A percentile compares a stretch with the other conserved stretches of the same genome.
These are phyloP conservation scores for Coenobita brevimanus DNA, from an alignment of 1,140 invertebrate genomes.

Conservation along the genomic window DNA sequence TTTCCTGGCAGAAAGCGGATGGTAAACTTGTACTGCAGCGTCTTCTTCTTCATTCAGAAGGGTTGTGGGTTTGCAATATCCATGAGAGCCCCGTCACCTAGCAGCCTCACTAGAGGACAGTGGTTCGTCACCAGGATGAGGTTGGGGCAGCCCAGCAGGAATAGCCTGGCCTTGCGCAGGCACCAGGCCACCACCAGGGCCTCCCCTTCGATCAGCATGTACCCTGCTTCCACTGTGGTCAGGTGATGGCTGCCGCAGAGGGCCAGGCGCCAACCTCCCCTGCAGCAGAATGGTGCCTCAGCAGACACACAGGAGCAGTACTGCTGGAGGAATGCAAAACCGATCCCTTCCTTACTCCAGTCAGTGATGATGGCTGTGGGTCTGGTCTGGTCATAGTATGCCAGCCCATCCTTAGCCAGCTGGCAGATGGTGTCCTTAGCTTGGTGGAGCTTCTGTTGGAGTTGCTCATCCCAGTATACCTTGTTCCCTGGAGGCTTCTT, in stretches of 20 bases:
- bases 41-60: background rate
- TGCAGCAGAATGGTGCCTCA: background rate
- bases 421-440: background rate
- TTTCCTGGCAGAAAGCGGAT: background rate
- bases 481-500: background rate
- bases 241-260: constrained; percentile 19
- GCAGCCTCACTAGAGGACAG: background rate
- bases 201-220: background rate
- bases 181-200: background rate
- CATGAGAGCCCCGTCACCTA: background rate
- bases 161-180: background rate
- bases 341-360: background rate
- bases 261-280: background rate
- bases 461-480: constrained; percentile 1
- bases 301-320: background rate
- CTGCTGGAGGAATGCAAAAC: constrained; percentile 10
- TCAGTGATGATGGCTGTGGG: background rate
- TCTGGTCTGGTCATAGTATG: background rate
- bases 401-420: background rate
- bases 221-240: background rate
- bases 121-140: background rate
- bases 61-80: background rate
- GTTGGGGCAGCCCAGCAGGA: background rate
- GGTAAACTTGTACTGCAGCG: background rate
- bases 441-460: background rate